Evolutionary conservation across 1,140 invertebrate genomes (phyloP).

Genomic region (Drosophila santomea): DNA sequence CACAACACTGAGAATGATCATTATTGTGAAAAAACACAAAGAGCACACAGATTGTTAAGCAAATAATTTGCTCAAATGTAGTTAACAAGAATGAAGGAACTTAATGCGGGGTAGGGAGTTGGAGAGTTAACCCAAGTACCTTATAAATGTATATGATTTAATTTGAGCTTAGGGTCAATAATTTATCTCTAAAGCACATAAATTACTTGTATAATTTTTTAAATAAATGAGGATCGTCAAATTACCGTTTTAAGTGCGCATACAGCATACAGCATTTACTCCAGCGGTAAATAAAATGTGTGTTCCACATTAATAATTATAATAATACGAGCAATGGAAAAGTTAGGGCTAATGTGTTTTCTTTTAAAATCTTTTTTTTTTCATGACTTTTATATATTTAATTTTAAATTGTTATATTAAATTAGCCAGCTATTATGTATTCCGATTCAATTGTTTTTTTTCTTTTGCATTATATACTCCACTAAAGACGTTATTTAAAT

Average conservation of each 20-base stretch:
- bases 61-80: conserved; percentile 69
- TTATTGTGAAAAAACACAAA: conserved; percentile 37
- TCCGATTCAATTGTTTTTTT: background rate
- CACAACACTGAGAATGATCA: conserved; percentile 47
- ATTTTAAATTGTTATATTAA: background rate
- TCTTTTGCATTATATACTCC: background rate
- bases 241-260: conserved; percentile 6
- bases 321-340: no score
- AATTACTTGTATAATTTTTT: conserved; percentile 2
- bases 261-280: background rate
- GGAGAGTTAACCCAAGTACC: conserved; percentile 78
- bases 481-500: background rate
- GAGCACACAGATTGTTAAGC: conserved; percentile 55
- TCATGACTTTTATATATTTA: background rate
- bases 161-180: conserved; percentile 63
- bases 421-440: background rate
- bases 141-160: conserved; percentile 77
- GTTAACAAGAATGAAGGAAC: conserved; percentile 52
- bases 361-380: no score
- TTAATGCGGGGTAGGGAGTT: conserved; percentile 35
- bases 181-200: conserved; percentile 53
- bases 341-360: no score
- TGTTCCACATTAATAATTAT: no score
- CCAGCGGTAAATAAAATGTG: background rate
- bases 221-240: background rate